Evolutionary conservation across 2,888 invertebrate genomes (phyloP), one percentile per base, ranked within the genome.

Genomic region (Prosopocoilus inquinatus): DNA sequence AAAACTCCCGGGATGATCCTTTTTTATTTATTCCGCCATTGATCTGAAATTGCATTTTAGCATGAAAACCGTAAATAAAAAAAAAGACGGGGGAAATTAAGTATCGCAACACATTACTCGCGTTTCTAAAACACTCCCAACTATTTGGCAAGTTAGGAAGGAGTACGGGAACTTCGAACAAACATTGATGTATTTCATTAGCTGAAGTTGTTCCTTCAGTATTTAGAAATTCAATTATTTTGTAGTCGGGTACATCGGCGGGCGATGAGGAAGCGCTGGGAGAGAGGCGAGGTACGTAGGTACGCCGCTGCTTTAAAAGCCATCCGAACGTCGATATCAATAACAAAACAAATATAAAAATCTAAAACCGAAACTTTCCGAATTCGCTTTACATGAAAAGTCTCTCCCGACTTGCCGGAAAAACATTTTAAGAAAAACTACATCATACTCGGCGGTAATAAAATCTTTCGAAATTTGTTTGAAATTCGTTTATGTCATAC

Each of bases 321-420:
- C 55, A 56, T 56, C 50, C 41, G 53, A 54, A 50, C 53, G 52
- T 59, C 47, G 55, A 50, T 55, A 57, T 54, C 57, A 60, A 48
- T 55, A 47, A 50, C 58, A 57, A 61, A 61, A 55, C 61, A 59
- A 61, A 59, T 59, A 58, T 48, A 55, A 52, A 60, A 58, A 60
- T 58, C 55, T 41, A 57, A 57, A 60, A 54, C 41, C 45, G 53
- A 55, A 58, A 58, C 53, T 58, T 60, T 52, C 46, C 44, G 50
- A 56, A 57, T 59, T 59, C 59, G 60, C 52, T 60, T 56, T 53
- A 60, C 58, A 58, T 58, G 60, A 58, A 59, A 59, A 61, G 61
- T 61, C 61, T 59, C 50, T 58, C 46, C 53, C 51, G 55, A 55
- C 55, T 50, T 46, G 55, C 50, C 38, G 53, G 56, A 54, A 57